These are phyloP conservation scores for Diabrotica undecimpunctata DNA, from an alignment of 1,140 invertebrate species.

Conservation along the genomic window DNA sequence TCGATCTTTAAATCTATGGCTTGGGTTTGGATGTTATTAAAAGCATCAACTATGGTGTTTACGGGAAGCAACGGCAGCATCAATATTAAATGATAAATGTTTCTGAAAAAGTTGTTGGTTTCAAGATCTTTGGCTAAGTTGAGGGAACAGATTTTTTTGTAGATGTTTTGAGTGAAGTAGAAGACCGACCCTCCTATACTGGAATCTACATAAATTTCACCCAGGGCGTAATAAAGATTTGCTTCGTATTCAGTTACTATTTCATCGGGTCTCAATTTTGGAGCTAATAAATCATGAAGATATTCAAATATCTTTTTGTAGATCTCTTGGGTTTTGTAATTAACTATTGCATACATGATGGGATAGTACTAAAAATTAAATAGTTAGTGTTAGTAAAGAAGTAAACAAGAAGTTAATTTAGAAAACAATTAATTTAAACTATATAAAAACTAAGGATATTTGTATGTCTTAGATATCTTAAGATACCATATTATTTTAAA, in stretches of 20 bases:
- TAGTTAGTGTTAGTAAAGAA: too few relatives aligned
- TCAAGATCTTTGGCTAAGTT: constrained; percentile 38
- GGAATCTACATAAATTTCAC: constrained; percentile 38
- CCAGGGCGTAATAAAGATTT: constrained; percentile 39
- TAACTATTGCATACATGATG: constrained; percentile 39
- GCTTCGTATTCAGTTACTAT: constrained; percentile 43
- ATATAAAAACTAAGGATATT: too few relatives aligned
- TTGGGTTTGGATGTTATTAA: constrained; percentile 38
- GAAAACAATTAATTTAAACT: too few relatives aligned
- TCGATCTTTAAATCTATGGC: constrained; percentile 29
- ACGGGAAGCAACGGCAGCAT: constrained; percentile 42
- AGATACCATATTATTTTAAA: too few relatives aligned
- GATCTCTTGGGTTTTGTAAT: constrained; percentile 36
- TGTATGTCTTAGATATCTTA: too few relatives aligned
- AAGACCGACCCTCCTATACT: constrained; percentile 41
- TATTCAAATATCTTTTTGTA: constrained; percentile 38
- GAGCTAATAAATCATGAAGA: constrained; percentile 33
- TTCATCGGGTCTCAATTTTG: constrained; percentile 37
- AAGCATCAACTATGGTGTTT: constrained; percentile 39
- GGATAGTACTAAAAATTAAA: constrained; percentile 39
- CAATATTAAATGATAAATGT: constrained; percentile 41
- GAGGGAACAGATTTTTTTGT: constrained; percentile 41
- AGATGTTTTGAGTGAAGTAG: constrained; percentile 41
- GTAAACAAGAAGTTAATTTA: too few relatives aligned
- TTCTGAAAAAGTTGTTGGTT: constrained; percentile 36